Conservation (phyloP, 2,888 invertebrate species). For the Eristalis intricaria region DNA sequence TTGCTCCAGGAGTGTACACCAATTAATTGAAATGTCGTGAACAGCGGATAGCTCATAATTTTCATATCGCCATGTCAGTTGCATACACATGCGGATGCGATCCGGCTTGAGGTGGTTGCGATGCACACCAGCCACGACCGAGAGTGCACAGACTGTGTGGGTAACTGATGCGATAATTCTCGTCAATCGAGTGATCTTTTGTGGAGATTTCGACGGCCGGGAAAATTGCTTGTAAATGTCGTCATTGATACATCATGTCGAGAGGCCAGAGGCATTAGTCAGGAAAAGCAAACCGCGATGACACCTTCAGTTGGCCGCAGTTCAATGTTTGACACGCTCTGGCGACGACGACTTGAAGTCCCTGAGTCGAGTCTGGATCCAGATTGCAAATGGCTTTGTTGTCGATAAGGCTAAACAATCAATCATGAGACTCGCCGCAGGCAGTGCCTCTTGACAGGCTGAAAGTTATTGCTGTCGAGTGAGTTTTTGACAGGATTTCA, state of each 20-base stretch:
- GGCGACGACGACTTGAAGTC: neutral
- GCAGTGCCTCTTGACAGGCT: neutral
- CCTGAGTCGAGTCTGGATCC: neutral
- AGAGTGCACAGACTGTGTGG: neutral
- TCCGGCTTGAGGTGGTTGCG: constrained; percentile 11
- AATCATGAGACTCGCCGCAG: neutral
- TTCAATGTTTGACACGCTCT: neutral
- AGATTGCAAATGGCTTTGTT: neutral
- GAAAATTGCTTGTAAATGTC: neutral
- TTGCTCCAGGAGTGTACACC: constrained; percentile 59
- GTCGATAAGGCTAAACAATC: neutral
- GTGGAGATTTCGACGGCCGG: neutral
- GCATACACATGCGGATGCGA: neutral
- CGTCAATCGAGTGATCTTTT: neutral
- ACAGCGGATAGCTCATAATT: constrained; percentile 47
- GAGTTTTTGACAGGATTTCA: neutral
- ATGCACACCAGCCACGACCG: neutral
- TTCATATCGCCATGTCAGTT: constrained; percentile 15
- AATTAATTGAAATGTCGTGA: constrained; percentile 71
- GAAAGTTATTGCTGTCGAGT: neutral
- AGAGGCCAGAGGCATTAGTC: too few relatives aligned
- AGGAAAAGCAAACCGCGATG: too few relatives aligned
- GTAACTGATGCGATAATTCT: constrained; percentile 28
- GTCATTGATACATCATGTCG: neutral
- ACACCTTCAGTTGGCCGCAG: too few relatives aligned